Percentiles rank a stretch among this genome's conserved stretches.
These are phyloP conservation scores for Myotis findleyi DNA, from an alignment of 2,797 vertebrate genomes.

Conservation along the genomic window DNA sequence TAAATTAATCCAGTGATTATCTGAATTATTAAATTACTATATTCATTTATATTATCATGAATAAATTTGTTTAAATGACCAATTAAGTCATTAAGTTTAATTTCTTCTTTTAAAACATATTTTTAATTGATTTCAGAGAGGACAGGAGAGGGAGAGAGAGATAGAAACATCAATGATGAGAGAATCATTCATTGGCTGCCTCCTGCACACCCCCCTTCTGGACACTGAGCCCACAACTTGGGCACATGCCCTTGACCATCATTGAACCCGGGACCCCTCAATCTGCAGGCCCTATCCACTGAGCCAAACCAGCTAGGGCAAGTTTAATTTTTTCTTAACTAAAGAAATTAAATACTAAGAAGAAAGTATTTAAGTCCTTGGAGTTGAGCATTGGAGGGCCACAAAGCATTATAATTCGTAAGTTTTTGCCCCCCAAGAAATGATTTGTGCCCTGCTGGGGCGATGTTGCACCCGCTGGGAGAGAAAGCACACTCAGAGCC, in stretches of 20 bases:
- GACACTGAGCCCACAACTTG: too few relatives aligned
- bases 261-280: too few relatives aligned
- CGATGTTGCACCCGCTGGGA: background rate
- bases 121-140: too few relatives aligned
- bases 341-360: background rate
- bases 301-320: too few relatives aligned
- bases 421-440: background rate
- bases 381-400: background rate
- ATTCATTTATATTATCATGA: background rate
- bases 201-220: too few relatives aligned
- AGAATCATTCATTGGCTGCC: too few relatives aligned
- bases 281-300: too few relatives aligned
- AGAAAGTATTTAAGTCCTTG: background rate
- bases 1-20: background rate
- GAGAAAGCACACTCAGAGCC: background rate
- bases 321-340: background rate
- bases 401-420: background rate
- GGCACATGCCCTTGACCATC: too few relatives aligned
- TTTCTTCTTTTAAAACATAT: background rate
- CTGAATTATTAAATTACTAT: constrained; percentile 14
- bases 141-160: too few relatives aligned
- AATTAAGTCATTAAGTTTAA: background rate
- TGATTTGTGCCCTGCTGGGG: background rate
- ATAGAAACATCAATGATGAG: too few relatives aligned
- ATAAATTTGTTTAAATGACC: background rate